These are phyloP conservation scores for Apotomis capreana DNA, from an alignment of 2,888 invertebrate species.

Conservation along the genomic window DNA sequence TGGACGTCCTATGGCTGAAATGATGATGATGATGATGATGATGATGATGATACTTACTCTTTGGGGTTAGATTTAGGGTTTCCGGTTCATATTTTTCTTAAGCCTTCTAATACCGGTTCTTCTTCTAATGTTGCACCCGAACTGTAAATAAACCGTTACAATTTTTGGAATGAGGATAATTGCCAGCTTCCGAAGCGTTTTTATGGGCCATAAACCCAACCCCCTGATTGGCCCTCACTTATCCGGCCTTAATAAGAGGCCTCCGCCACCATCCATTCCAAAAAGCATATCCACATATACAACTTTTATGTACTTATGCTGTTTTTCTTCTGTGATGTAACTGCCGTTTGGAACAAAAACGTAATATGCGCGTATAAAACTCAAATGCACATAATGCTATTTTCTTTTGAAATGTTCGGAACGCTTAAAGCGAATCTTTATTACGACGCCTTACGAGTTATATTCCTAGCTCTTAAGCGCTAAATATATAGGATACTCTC, in stretches of 20 bases:
- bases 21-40: too few relatives aligned
- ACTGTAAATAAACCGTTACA: slow-evolving; percentile 11
- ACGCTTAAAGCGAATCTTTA: slow-evolving; percentile 22
- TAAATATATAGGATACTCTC: neutral
- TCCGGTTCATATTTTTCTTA: too few relatives aligned
- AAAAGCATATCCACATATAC: neutral
- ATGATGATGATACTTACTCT: too few relatives aligned
- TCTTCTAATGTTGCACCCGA: neutral
- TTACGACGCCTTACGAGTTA: slow-evolving; percentile 7
- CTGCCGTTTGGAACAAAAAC: neutral
- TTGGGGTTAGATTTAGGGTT: too few relatives aligned
- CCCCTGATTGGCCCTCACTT: slow-evolving; percentile 39
- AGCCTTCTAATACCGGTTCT: too few relatives aligned
- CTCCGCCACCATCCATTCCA: neutral
- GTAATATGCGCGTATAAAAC: neutral
- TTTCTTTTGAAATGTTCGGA: neutral
- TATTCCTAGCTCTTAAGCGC: neutral
- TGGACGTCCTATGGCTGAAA: too few relatives aligned
- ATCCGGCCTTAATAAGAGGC: slow-evolving; percentile 30
- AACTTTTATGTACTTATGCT: neutral
- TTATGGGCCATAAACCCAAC: slow-evolving; percentile 35
- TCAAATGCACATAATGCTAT: neutral
- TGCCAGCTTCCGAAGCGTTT: slow-evolving; percentile 32
- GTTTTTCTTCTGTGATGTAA: neutral
- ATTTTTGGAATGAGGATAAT: slow-evolving; percentile 24